A percentile compares a stretch with the other conserved stretches of the same genome.
These are phyloP conservation scores for Scortum barcoo DNA, from an alignment of 2,113 vertebrate genomes.

Conservation along the genomic window DNA sequence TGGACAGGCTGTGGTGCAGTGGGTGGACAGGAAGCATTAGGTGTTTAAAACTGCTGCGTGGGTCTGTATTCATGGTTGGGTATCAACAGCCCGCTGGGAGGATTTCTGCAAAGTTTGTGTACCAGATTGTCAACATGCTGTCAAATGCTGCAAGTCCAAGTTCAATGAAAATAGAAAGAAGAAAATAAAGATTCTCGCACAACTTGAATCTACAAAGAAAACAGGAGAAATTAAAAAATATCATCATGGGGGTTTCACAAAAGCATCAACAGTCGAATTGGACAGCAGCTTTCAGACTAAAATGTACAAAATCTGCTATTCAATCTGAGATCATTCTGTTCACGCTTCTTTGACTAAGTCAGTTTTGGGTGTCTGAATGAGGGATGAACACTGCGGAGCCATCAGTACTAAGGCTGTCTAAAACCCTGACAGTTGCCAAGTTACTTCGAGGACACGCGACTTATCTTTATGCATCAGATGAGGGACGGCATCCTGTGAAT, in stretches of 20 bases:
- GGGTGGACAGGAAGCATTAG: background rate
- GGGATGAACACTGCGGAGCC: background rate
- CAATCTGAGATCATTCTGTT: background rate
- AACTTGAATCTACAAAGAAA: background rate
- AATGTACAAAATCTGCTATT: background rate
- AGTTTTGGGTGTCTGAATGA: conserved; percentile 1
- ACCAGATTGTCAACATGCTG: conserved; percentile 4
- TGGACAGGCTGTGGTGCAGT: background rate
- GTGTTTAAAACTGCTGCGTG: background rate
- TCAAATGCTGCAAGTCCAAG: background rate
- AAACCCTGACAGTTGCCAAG: conserved; percentile 12
- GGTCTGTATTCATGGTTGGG: background rate
- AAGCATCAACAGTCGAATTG: background rate
- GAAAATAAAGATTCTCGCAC: background rate
- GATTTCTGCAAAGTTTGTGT: conserved; percentile 2
- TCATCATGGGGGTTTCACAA: background rate
- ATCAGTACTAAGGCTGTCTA: background rate
- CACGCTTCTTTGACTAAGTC: conserved; percentile 7
- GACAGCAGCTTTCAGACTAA: background rate
- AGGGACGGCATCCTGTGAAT: conserved; percentile 11
- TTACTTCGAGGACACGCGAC: conserved; percentile 22
- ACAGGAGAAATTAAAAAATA: background rate
- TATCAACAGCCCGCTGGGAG: background rate
- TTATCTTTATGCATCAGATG: conserved; percentile 45
- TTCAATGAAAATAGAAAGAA: background rate